A percentile compares a stretch with the other conserved stretches of the same genome.
Evolutionary conservation across 2,113 vertebrate genomes (phyloP).

Genomic region (Myotis yumanensis): DNA sequence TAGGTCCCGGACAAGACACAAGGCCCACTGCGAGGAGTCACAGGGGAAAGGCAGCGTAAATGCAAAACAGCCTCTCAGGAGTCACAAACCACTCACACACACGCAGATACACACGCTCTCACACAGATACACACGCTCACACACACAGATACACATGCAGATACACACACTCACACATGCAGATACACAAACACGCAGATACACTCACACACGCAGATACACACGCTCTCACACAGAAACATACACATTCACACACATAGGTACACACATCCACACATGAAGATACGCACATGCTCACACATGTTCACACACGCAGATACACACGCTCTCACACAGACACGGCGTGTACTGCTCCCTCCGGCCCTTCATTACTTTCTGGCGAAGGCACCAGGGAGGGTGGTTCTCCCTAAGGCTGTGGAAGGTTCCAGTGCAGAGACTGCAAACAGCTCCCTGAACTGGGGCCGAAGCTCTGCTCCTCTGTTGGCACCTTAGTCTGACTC

Average conservation of each 20-base stretch:
- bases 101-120: background rate
- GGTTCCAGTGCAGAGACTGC: background rate
- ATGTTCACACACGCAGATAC: background rate
- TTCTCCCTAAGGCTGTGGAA: background rate
- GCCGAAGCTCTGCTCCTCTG: background rate
- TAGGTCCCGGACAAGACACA: background rate
- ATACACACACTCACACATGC: background rate
- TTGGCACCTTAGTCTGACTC: background rate
- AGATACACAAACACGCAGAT: background rate
- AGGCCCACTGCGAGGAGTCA: background rate
- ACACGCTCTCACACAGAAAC: background rate
- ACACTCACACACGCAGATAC: background rate
- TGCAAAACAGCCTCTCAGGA: background rate
- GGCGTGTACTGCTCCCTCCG: rapidly evolving
- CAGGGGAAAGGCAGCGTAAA: background rate
- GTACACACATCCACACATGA: too few relatives aligned
- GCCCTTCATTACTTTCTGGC: background rate
- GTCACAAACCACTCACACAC: background rate
- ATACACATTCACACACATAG: background rate
- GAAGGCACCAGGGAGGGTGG: background rate
- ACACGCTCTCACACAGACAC: background rate
- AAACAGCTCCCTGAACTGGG: background rate
- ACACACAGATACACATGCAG: too few relatives aligned
- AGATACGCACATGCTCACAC: background rate
- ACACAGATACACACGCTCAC: too few relatives aligned